A percentile compares a stretch with the other conserved stretches of the same genome.
Conservation (phyloP, 2,888 invertebrate genomes). For the Drosophila paramelanica region DNA sequence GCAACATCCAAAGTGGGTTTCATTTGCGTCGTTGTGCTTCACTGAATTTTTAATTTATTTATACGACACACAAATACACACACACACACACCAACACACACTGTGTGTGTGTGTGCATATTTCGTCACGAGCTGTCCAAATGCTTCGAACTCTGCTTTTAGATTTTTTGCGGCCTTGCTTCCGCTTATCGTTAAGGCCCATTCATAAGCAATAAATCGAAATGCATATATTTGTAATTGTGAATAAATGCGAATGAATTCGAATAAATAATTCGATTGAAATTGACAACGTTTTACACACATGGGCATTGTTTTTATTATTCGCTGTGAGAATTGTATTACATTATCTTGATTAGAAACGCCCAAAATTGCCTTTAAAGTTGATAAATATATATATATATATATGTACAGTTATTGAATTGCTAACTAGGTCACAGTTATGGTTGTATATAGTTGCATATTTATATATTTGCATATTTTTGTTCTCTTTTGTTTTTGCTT, state of each 20-base stretch:
- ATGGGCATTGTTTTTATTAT: constrained; percentile 4
- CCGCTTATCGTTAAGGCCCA: constrained; percentile 48
- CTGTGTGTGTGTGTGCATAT: constrained; percentile 12
- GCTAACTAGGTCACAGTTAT: constrained; percentile 10
- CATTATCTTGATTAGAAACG: constrained; percentile 12
- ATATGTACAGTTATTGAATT: background rate
- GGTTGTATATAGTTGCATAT: background rate
- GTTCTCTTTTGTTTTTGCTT: background rate
- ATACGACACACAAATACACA: constrained; percentile 43
- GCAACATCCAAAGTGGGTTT: constrained; percentile 55
- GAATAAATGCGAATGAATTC: constrained; percentile 30
- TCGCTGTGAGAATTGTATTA: constrained; percentile 2
- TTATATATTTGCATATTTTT: background rate
- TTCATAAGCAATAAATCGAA: constrained; percentile 49
- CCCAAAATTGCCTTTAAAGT: constrained; percentile 5
- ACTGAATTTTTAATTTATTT: constrained; percentile 73
- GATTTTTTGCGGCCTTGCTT: constrained; percentile 39
- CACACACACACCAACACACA: constrained; percentile 3
- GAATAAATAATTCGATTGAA: constrained; percentile 6
- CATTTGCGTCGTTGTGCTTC: constrained; percentile 66
- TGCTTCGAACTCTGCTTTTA: background rate
- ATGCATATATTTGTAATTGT: constrained; percentile 41
- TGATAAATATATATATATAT: background rate
- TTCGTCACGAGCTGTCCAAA: constrained; percentile 48
- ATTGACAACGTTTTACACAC: background rate